phyloP scores from a whole-genome alignment of 1,140 invertebrate genomes.

The Pogonomyrmex barbatus region DNA sequence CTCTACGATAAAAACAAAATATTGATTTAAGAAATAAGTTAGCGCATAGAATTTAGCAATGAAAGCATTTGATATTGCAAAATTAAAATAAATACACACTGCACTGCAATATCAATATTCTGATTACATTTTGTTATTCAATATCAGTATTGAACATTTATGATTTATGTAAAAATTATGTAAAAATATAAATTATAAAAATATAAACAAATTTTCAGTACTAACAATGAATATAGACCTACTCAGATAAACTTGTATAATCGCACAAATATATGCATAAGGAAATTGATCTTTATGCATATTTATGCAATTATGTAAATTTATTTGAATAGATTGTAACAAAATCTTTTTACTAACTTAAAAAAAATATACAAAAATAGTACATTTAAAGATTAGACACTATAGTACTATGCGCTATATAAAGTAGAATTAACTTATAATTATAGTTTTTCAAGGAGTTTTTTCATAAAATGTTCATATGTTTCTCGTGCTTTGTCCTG shows the following conservation, averaged over 20 bases:
- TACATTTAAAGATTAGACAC: background rate
- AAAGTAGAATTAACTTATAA: background rate
- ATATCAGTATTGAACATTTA: no score
- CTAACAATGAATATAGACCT: no score
- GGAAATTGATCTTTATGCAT: no score
- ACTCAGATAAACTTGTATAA: no score
- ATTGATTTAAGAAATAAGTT: background rate
- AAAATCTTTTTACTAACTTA: no score
- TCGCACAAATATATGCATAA: no score
- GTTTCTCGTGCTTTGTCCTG: background rate
- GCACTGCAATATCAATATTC: slow-evolving; percentile 2
- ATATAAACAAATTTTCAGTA: no score
- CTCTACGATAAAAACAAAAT: background rate
- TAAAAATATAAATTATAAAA: no score
- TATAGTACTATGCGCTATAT: background rate
- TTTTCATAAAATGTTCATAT: background rate
- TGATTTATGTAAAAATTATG: no score
- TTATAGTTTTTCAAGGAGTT: slow-evolving; percentile 7
- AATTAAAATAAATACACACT: background rate
- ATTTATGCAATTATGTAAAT: no score
- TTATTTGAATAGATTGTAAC: no score
- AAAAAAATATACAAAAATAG: background rate
- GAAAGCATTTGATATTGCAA: background rate
- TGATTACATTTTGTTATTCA: no score
- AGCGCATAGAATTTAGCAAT: background rate